Evolutionary conservation across 2,888 invertebrate genomes (phyloP).

Genomic region (Microctonus aethiopoides): DNA sequence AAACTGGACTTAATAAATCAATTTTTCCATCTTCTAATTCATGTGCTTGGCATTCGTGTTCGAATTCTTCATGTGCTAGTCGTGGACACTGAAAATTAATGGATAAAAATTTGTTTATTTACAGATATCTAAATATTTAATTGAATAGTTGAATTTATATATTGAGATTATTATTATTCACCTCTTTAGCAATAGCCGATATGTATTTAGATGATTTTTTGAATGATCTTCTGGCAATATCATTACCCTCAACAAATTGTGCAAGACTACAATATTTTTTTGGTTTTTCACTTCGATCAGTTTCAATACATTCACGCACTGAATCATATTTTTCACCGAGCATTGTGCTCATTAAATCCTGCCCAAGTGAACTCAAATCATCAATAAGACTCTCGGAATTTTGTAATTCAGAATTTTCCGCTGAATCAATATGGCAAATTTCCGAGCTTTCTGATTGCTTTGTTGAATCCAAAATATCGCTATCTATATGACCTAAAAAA

Average conservation of each 20-base stretch:
- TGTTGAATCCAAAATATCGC: constrained; percentile 60
- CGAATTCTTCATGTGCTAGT: not conserved
- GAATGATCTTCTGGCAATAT: constrained; percentile 83
- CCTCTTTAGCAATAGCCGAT: constrained; percentile 47
- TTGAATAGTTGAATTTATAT: constrained; percentile 11
- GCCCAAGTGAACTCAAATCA: constrained; percentile 78
- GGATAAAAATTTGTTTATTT: constrained; percentile 10
- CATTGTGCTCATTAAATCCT: constrained; percentile 77
- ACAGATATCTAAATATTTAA: no score
- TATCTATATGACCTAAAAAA: constrained; percentile 59
- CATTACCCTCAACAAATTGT: constrained; percentile 85
- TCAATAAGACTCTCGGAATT: constrained; percentile 84
- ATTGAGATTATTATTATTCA: constrained; percentile 28
- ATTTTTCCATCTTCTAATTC: constrained; percentile 36
- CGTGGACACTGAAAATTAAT: not conserved
- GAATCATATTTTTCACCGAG: constrained; percentile 75
- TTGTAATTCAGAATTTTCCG: constrained; percentile 81
- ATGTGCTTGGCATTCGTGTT: not conserved
- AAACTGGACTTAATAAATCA: constrained; percentile 54
- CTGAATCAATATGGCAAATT: constrained; percentile 85
- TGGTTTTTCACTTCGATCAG: constrained; percentile 69
- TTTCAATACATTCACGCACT: constrained; percentile 71
- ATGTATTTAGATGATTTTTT: constrained; percentile 65
- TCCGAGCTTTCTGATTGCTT: constrained; percentile 58
- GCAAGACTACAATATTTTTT: constrained; percentile 83